Base-by-base conservation (phyloP, 2,888 invertebrate genomes). In the Metopia argyrocephala region DNA sequence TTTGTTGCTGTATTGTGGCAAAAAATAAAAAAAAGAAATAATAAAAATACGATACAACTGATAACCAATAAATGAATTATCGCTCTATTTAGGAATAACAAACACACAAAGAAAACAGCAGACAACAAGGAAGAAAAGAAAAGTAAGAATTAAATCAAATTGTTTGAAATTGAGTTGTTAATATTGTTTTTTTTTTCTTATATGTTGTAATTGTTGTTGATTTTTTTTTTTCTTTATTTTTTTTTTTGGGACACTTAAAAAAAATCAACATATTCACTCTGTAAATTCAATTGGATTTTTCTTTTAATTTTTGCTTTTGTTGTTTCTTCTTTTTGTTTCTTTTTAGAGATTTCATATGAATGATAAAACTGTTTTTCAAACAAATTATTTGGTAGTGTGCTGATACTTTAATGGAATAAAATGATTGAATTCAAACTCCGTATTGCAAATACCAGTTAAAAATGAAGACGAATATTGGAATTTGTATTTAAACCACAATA, bases 151-250 rank as follows among this genome's bases (percentile, higher is more conserved):
- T 7, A 38, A 2, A 21, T 27, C n/a, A 61, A 45, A 20, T 52
- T 57, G 18, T 31, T 38, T 28, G 54, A 66, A 61, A 66, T 78
- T 50, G 54, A 73, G 46, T 25, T 73, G 66, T 78, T 75, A 52
- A 59, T 48, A 31, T 27, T 61, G 54, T 54, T 54, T 23, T 54
- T 21, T 25, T 2, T 48, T 48, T 46, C n/a, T 18, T 12, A 54
- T 54, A 54, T 25, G 25, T 52, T 23, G 52, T 23, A 54, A 2
- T 52, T 52, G 21, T 5, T 52, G 21, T 23, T 52, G 21, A 52
- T 52, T n/a, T 50, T 59, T 31, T 52, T 12, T 23, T 28, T 21
- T 2, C 3, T 6, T 46, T 38, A 2, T 38, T 38, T 18, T 3
- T n/a, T 28, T 3, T 27, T n/a, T 2, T 6, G 25, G n/a, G 15